Percentiles rank a stretch among this genome's conserved stretches.
Conservation (phyloP, 1,140 invertebrate genomes). For the Leptinotarsa texana region DNA sequence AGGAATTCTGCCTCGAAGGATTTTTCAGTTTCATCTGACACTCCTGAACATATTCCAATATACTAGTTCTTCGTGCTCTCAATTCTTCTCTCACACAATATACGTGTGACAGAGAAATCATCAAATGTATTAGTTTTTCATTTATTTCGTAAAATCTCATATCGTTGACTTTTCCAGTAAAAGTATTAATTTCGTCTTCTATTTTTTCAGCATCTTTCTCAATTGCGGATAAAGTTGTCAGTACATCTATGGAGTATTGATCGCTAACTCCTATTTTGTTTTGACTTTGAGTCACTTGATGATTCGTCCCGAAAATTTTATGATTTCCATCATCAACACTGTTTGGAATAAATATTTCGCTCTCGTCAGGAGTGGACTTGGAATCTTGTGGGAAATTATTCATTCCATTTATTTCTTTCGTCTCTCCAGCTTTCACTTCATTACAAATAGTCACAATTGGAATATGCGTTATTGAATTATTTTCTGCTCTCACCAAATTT, state of each 20-base stretch:
- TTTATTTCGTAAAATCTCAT: conserved; percentile 40
- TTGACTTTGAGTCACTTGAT: conserved; percentile 6
- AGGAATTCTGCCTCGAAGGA: background rate
- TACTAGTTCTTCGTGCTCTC: conserved; percentile 30
- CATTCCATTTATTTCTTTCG: background rate
- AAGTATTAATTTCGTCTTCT: conserved; percentile 33
- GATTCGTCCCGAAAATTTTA: background rate
- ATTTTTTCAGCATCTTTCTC: conserved; percentile 32
- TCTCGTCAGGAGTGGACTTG: background rate
- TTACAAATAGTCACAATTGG: conserved; percentile 22
- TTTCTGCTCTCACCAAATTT: conserved; percentile 32
- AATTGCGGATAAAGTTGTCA: conserved; percentile 15
- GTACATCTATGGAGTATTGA: conserved; percentile 22
- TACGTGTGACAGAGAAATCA: conserved; percentile 33
- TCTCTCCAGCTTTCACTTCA: conserved; percentile 17
- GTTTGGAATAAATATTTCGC: background rate
- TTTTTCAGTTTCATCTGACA: conserved; percentile 16
- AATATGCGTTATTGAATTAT: conserved; percentile 16
- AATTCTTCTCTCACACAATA: conserved; percentile 29
- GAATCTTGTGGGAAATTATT: background rate
- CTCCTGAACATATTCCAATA: conserved; percentile 31
- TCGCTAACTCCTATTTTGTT: conserved; percentile 29
- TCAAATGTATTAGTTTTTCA: conserved; percentile 32
- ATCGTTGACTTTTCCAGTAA: conserved; percentile 29
- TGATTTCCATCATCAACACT: background rate